A percentile compares a stretch with the other conserved stretches of the same genome.
phyloP scores from a whole-genome alignment of 2,797 vertebrate genomes.

The Gobio occitaniae region DNA sequence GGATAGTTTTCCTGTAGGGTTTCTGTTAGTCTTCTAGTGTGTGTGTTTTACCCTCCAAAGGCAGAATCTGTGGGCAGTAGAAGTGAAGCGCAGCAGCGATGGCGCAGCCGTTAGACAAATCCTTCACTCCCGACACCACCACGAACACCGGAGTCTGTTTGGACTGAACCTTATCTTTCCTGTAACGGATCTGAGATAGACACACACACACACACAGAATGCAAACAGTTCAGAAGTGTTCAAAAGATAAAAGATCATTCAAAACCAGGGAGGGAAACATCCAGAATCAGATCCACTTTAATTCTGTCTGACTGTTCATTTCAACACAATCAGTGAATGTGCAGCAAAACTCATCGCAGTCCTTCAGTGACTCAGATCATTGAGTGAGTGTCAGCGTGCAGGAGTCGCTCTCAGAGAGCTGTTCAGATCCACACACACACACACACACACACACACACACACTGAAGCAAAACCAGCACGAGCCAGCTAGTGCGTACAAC shows the following conservation, averaged over 20 bases:
- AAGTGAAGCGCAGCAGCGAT: constrained; percentile 86
- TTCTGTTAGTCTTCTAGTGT: constrained; percentile 33
- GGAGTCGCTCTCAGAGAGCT: constrained; percentile 1
- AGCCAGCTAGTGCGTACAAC: constrained; percentile 10
- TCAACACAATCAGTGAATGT: neutral
- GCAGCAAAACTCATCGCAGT: constrained; percentile 2
- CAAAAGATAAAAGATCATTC: neutral
- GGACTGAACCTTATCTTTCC: constrained; percentile 88
- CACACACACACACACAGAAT: constrained; percentile 41
- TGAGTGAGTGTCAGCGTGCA: constrained; percentile 1
- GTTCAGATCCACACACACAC: neutral
- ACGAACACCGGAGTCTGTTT: constrained; percentile 88
- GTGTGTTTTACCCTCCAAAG: constrained; percentile 83
- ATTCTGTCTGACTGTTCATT: neutral
- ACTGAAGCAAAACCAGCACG: neutral
- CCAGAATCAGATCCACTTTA: constrained; percentile 41
- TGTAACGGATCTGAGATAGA: constrained; percentile 86
- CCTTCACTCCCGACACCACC: constrained; percentile 83
- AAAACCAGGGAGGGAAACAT: neutral
- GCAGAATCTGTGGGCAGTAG: constrained; percentile 86
- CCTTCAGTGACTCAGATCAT: constrained; percentile 13
- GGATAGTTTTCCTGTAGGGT: neutral
- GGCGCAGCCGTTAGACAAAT: constrained; percentile 89
- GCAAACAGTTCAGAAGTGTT: constrained; percentile 1
- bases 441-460: too few species aligned